These are phyloP conservation scores for Balearica regulorum DNA, from an alignment of 2,797 vertebrate species.

Conservation along the genomic window DNA sequence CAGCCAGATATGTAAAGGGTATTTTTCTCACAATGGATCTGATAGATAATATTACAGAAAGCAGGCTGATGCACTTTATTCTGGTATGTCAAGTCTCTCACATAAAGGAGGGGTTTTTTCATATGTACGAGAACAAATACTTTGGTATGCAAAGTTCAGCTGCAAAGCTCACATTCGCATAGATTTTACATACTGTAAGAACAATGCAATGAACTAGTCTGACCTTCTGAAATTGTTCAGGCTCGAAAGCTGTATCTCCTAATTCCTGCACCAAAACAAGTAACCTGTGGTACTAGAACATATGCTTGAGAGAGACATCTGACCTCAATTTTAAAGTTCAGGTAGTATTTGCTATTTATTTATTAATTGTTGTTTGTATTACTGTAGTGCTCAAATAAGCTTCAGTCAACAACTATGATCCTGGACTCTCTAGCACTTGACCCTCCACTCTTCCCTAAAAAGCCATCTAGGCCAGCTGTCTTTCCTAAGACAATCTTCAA, in stretches of 20 bases:
- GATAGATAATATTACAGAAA: not conserved
- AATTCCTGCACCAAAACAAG: not conserved
- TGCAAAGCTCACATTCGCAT: not conserved
- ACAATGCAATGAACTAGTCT: not conserved
- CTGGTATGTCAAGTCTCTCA: not conserved
- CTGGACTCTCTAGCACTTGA: not conserved
- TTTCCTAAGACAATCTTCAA: not conserved
- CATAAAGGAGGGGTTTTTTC: not conserved
- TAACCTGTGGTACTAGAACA: not conserved
- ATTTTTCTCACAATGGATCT: conserved; percentile 38
- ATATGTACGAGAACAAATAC: not conserved
- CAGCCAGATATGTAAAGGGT: conserved; percentile 9
- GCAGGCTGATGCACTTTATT: not conserved
- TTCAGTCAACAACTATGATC: not conserved
- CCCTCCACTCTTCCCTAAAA: not conserved
- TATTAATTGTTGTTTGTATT: not conserved
- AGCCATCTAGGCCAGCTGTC: not conserved
- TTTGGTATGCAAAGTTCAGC: not conserved
- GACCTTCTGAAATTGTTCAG: not conserved
- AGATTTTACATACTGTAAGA: not conserved
- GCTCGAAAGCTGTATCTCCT: not conserved
- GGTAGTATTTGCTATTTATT: not conserved
- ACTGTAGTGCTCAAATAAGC: not conserved
- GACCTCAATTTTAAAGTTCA: not conserved
- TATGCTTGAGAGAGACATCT: not conserved